Evolutionary conservation across 2,113 vertebrate species (phyloP), one percentile per base, ranked within the genome.

Genomic region (Thalassoma bifasciatum): DNA sequence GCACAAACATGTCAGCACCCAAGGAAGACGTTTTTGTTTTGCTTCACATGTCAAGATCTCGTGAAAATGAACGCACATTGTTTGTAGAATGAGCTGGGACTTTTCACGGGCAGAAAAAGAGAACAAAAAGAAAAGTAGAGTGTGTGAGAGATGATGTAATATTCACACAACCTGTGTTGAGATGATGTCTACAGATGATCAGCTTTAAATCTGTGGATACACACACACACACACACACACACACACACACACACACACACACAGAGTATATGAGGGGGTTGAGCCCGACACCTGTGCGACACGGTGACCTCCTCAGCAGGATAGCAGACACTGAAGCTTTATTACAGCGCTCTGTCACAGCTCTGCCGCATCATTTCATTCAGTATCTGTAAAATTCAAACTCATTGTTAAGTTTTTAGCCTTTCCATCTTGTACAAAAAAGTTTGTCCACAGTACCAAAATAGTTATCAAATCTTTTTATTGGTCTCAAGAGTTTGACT

Each of bases 131-230:
- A n/a, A 9, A 12, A 46, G 38, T 66, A 30, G 30, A 30, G 30
- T 30, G 30, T 30, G 3, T 30, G 30, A 4, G 38, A 40, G 38
- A 40, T 10, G 8, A 13, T 40, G 4, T 40, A 2, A 40, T 71
- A 62, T 84, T 84, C 36, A 16, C 36, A 74, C 76, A 73, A 69
- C 69, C 26, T 76, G 75, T 56, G 34, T 57, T 72, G 68, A 86
- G 75, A 63, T 76, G 58, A 76, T 82, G 56, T 58, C 76, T 60
- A 79, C 62, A 21, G 22, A 66, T 21, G 57, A 26, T 16, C 24
- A 5, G 11, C 11, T n/a, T 4, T 19, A 3, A 24, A 17, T 37
- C 7, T 47, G 6, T 10, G 7, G 10, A 8, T 10, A 24, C 46
- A 24, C 37, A 24, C 59, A 26, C 70, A 44, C 58, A 42, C 22